Percentiles rank a stretch among this genome's conserved stretches.
These are phyloP conservation scores for Siderastrea radians DNA, from an alignment of 92 coral and sea anemone genomes.

Conservation along the genomic window DNA sequence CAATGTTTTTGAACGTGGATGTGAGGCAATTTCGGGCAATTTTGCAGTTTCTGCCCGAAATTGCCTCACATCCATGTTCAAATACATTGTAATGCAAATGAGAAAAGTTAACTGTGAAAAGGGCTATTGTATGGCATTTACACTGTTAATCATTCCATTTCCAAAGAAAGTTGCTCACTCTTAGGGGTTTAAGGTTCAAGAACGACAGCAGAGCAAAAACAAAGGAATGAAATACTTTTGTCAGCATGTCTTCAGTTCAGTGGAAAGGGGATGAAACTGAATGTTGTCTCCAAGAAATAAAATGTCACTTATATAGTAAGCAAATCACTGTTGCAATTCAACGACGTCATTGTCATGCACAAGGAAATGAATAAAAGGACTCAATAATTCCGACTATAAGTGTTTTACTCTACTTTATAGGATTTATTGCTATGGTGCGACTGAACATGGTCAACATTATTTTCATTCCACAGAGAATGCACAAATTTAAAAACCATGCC, in stretches of 20 bases:
- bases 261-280: no score
- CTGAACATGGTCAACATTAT: neutral
- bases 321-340: neutral
- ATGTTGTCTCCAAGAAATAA: no score
- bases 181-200: neutral
- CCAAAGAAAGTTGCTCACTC: neutral
- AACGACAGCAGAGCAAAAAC: neutral
- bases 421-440: neutral
- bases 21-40: no score
- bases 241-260: no score
- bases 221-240: no score
- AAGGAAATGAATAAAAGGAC: neutral
- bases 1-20: no score
- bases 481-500: slow-evolving; percentile 14
- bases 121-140: neutral
- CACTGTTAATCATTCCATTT: slow-evolving; percentile 9
- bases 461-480: slow-evolving; percentile 13
- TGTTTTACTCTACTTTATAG: neutral
- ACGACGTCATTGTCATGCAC: neutral
- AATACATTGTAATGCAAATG: no score
- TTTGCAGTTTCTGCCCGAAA: no score
- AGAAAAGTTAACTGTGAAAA: no score
- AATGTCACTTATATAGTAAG: no score
- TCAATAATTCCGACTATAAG: neutral
- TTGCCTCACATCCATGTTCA: no score